Conservation (phyloP, 2,113 vertebrate genomes). For the Tichodroma muraria region DNA sequence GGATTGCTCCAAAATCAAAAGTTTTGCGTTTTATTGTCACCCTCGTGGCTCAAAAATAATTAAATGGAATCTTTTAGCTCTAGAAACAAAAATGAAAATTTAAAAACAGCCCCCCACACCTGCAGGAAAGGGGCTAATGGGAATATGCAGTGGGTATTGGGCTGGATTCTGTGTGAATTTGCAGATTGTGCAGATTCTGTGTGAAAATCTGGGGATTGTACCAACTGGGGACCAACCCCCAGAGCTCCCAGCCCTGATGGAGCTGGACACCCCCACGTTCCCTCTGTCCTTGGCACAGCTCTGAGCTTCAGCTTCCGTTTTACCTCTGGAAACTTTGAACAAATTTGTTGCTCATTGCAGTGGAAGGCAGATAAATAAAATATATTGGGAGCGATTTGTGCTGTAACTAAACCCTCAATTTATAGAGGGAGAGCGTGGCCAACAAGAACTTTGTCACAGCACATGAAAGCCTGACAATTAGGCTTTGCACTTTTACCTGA, state of each 20-base stretch:
- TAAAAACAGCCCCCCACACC: background rate
- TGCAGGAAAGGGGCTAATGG: background rate
- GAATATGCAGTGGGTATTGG: background rate
- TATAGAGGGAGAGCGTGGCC: constrained; percentile 36
- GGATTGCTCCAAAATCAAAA: constrained; percentile 69
- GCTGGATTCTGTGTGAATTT: background rate
- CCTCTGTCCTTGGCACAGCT: background rate
- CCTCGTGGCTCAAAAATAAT: constrained; percentile 50
- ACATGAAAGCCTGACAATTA: constrained; percentile 26
- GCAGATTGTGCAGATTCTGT: background rate
- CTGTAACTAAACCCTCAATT: constrained; percentile 28
- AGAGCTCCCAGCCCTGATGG: background rate
- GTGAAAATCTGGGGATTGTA: background rate
- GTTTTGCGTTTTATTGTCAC: constrained; percentile 56
- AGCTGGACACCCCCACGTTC: fast-evolving
- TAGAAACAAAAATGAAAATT: constrained; percentile 26
- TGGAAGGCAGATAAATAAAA: constrained; percentile 55
- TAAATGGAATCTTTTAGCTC: constrained; percentile 39
- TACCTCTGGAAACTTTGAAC: background rate
- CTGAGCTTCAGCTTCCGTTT: background rate
- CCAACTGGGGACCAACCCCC: too few species aligned
- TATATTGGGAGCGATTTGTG: constrained; percentile 41
- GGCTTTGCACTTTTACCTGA: background rate
- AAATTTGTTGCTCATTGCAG: constrained; percentile 25
- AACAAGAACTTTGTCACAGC: constrained; percentile 40